Percentiles rank a stretch among this genome's conserved stretches.
Evolutionary conservation across 2,888 invertebrate species (phyloP).

Genomic region (Sturmia bella): DNA sequence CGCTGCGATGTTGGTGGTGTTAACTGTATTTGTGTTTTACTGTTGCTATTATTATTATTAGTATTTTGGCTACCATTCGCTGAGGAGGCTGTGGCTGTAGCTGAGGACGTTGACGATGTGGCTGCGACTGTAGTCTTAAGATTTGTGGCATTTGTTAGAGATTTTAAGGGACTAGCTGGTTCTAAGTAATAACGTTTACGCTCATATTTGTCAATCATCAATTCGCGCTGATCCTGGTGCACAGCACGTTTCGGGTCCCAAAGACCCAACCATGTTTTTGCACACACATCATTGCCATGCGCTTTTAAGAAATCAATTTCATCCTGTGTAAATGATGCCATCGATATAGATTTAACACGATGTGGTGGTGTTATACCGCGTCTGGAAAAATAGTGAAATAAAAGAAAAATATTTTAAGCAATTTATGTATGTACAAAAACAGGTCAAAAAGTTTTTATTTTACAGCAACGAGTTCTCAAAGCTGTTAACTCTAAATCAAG

Average conservation of each 20-base stretch:
- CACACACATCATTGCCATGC: conserved; percentile 96
- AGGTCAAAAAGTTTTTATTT: background rate
- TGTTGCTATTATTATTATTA: too few relatives aligned
- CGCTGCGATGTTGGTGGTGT: conserved; percentile 81
- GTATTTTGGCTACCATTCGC: conserved; percentile 58
- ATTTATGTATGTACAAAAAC: background rate
- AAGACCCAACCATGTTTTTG: conserved; percentile 95
- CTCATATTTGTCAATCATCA: conserved; percentile 97
- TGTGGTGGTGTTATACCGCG: conserved; percentile 98
- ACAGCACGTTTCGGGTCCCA: conserved; percentile 92
- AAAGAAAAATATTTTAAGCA: background rate
- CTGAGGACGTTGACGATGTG: conserved; percentile 46
- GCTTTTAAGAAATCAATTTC: conserved; percentile 95
- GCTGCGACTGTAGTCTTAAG: conserved; percentile 73
- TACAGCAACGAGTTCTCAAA: too few relatives aligned
- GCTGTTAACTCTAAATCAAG: too few relatives aligned
- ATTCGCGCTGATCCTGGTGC: conserved; percentile 94
- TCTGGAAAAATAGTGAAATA: conserved; percentile 84
- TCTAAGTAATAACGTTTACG: conserved; percentile 86
- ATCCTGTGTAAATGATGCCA: conserved; percentile 97
- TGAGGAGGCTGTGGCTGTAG: conserved; percentile 55
- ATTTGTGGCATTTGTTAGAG: conserved; percentile 79
- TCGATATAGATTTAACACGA: conserved; percentile 98
- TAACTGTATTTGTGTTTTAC: conserved; percentile 74
- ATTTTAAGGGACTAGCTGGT: conserved; percentile 82